phyloP scores from a whole-genome alignment of 35 echinoderm and acorn worm genomes.

The Strongylocentrotus purpuratus region DNA sequence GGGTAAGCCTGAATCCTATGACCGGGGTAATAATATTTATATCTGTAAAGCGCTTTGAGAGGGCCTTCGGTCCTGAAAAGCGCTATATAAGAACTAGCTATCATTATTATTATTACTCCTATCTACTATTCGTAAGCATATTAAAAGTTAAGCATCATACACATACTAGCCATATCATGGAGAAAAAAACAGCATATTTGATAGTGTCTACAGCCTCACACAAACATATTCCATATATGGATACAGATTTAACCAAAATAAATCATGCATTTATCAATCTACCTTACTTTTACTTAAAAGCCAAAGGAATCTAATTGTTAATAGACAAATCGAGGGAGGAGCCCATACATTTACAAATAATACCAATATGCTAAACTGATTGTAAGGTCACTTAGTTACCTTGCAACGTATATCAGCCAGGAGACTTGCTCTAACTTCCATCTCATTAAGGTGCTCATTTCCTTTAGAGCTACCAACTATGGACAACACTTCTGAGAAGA shows the following conservation, averaged over 20 bases:
- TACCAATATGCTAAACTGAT: neutral
- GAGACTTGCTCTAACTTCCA: slow-evolving; percentile 69
- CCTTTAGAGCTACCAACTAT: slow-evolving; percentile 38
- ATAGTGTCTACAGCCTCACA: neutral
- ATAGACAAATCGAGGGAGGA: neutral
- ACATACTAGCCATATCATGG: neutral
- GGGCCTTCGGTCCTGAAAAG: too few species aligned
- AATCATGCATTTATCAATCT: neutral
- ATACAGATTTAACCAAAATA: neutral
- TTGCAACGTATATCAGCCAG: slow-evolving; percentile 62
- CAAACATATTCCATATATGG: neutral
- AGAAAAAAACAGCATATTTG: too few species aligned
- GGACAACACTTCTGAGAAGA: slow-evolving; percentile 54
- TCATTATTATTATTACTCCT: too few species aligned
- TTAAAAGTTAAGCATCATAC: neutral
- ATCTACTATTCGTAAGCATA: neutral
- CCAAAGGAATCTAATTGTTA: neutral
- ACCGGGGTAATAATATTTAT: too few species aligned
- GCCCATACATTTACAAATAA: neutral
- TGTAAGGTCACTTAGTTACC: neutral
- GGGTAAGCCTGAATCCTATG: too few species aligned
- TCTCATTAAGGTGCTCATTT: neutral
- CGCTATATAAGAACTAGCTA: too few species aligned
- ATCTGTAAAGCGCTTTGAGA: too few species aligned
- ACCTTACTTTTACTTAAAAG: neutral